Evolutionary conservation across 2,113 vertebrate genomes (phyloP).

Genomic region (Rhabdomys dilectus): DNA sequence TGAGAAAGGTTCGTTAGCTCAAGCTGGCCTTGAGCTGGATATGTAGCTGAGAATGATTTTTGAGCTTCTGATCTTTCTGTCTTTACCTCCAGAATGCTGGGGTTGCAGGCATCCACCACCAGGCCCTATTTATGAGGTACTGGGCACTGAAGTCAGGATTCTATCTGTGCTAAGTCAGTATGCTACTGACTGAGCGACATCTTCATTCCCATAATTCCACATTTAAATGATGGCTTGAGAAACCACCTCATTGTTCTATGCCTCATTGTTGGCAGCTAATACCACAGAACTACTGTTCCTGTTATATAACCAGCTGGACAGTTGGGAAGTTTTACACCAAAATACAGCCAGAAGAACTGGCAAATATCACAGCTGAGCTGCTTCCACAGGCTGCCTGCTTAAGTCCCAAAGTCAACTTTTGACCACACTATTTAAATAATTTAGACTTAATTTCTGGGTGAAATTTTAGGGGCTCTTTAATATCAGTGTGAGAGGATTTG

Average conservation of each 20-base stretch:
- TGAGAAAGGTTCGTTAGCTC: not conserved
- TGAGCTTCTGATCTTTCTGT: not conserved
- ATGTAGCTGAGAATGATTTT: not conserved
- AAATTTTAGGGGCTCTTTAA: slow-evolving; percentile 64
- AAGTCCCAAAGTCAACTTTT: slow-evolving; percentile 67
- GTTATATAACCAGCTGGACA: slow-evolving; percentile 39
- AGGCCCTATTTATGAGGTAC: not conserved
- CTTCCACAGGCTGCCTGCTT: slow-evolving; percentile 21
- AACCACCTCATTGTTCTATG: not conserved
- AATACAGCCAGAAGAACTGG: slow-evolving; percentile 26
- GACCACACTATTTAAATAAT: slow-evolving; percentile 64
- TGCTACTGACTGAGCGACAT: not conserved
- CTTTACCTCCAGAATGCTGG: too few relatives aligned
- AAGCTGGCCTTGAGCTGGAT: not conserved
- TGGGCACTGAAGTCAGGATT: too few relatives aligned
- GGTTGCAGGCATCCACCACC: not conserved
- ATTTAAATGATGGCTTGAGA: slow-evolving; percentile 21
- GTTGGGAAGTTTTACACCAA: slow-evolving; percentile 60
- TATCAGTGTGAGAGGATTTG: slow-evolving; percentile 65
- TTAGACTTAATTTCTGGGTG: slow-evolving; percentile 58
- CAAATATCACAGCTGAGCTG: slow-evolving; percentile 39
- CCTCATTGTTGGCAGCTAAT: not conserved
- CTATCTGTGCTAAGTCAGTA: too few relatives aligned
- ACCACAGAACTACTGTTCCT: not conserved
- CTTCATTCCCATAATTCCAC: not conserved